These are phyloP conservation scores for Chlamydotis undulata DNA, from an alignment of 2,113 vertebrate species.

Conservation along the genomic window DNA sequence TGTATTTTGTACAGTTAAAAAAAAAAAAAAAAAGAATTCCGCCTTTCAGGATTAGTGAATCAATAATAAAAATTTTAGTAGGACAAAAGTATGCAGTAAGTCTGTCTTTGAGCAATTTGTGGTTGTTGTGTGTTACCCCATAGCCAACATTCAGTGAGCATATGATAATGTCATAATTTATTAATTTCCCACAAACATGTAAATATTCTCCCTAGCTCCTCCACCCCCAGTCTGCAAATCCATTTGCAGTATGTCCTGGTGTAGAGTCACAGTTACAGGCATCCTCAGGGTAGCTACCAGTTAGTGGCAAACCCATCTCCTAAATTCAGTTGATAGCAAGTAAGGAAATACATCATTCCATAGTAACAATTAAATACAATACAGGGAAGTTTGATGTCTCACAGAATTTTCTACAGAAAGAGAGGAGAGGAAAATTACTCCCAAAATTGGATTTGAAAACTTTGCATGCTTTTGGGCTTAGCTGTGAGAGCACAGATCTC, in stretches of 20 bases:
- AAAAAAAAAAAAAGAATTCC: constrained; percentile 12
- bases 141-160: not conserved
- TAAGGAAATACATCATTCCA: not conserved
- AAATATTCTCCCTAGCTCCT: not conserved
- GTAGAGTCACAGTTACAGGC: not conserved
- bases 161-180: constrained; percentile 26
- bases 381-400: not conserved
- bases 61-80: not conserved
- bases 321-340: not conserved
- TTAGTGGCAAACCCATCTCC: not conserved
- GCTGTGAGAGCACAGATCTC: not conserved
- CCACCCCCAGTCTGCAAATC: not conserved
- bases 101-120: constrained; percentile 10
- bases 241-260: not conserved
- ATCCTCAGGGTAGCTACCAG: not conserved
- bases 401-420: not conserved
- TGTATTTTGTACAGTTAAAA: not conserved
- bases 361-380: not conserved
- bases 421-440: not conserved
- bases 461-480: not conserved
- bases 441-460: not conserved
- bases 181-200: not conserved
- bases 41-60: constrained; percentile 15
- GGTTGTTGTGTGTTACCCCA: constrained; percentile 12
- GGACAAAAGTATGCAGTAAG: not conserved